A percentile compares a stretch with the other conserved stretches of the same genome.
Conservation (phyloP, 2,113 vertebrate species). For the Sceloporus undulatus region DNA sequence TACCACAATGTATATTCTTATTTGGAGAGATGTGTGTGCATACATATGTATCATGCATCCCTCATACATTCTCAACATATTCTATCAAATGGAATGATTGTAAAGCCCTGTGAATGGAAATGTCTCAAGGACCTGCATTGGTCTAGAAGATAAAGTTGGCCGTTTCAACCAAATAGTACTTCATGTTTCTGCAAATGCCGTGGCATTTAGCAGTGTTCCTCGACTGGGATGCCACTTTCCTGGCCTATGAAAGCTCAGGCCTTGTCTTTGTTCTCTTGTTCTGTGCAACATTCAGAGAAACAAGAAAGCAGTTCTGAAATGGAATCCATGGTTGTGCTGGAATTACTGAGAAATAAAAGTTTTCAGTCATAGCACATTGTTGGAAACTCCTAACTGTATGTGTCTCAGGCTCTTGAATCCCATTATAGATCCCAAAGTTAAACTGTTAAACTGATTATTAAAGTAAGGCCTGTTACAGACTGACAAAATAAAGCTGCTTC, state of each 20-base stretch:
- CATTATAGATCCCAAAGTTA: too few species aligned
- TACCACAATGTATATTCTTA: conserved; percentile 46
- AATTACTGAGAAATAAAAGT: background rate
- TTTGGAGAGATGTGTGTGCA: conserved; percentile 35
- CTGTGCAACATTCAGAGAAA: conserved; percentile 61
- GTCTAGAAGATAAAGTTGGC: conserved; percentile 35
- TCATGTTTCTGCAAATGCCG: conserved; percentile 62
- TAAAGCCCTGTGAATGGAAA: conserved; percentile 45
- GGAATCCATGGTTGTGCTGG: too few species aligned
- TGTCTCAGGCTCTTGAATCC: background rate
- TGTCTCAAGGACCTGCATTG: conserved; percentile 3
- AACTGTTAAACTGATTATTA: background rate
- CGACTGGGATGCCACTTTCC: conserved; percentile 38
- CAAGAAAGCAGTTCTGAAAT: conserved; percentile 50
- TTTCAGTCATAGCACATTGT: too few species aligned
- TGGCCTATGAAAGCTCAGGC: background rate
- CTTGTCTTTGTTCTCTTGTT: conserved; percentile 12
- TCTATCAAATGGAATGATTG: background rate
- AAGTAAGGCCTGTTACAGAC: too few species aligned
- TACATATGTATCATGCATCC: conserved; percentile 42
- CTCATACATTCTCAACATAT: conserved; percentile 29
- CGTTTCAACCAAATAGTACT: conserved; percentile 62
- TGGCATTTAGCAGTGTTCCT: conserved; percentile 63
- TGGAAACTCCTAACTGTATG: background rate
- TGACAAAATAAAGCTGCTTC: too few species aligned